Base-by-base conservation (phyloP, 30 jellyfish, hydroid and myxozoan genomes). In the Aurelia sp. region DNA sequence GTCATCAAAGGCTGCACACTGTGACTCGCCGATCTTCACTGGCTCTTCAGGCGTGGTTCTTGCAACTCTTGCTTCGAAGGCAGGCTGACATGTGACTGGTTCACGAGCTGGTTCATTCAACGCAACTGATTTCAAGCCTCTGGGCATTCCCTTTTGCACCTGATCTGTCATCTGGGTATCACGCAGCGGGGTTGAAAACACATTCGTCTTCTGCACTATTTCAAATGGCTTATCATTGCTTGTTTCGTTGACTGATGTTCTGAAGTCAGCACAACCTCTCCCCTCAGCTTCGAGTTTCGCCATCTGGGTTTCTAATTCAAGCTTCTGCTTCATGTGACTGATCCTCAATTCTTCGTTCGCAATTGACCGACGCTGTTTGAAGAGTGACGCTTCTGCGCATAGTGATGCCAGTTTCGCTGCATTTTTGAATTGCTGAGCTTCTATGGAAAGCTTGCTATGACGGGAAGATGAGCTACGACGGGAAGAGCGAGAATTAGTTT, bases 301-400 rank as follows among this genome's bases (percentile, higher is more conserved):
- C 79, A 68, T 68, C 79, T 68, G 79, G 79, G 79, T 68, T 68
- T 68, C 79, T 68, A 68, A 1, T 41, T 68, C 79, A 3, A 68
- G 79, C 79, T 33, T 68, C 59, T 68, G 33, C 79, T 68, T 68
- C 79, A 68, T 68, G 2, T 68, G 79, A 68, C 79, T 68, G 57
- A 68, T 68, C 65, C 79, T 68, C 57, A 68, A 41, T 58, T 68
- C 60, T 68, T 68, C 79, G 35, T 68, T 68, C 35, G 79, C 79
- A 68, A 68, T 68, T 33, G 60, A 68, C 60, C 6, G 79, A 41
- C 79, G 79, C 4, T 68, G 60, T 68, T 68, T 41, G 59, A 68
- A 68, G 65, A 68, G 79, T 31, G 60, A 68, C 44, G 59, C 79
- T 68, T 68, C 79, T 23, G 79, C 79, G 6, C 79, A 65, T 41